Base-by-base conservation (phyloP, 2,113 vertebrate species). In the Antigone vipio region DNA sequence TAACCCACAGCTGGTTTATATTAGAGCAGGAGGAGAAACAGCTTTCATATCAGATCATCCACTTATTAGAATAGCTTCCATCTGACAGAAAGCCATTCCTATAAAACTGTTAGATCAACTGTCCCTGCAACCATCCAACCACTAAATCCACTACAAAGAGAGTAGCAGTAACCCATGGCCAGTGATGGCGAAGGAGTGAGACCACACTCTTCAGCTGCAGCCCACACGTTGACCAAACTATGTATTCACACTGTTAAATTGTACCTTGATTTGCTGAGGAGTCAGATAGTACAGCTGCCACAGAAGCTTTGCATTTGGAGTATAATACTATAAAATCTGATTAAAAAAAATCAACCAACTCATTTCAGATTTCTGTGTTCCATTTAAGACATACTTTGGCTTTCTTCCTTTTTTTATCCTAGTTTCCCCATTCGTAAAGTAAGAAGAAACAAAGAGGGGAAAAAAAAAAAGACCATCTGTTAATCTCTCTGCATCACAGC, bases 71-170 rank as follows among this genome's bases (percentile, higher is more conserved):
- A 66, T 15, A 88, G 38, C 50, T 91, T 88, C 79, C 75, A 88
- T 32, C 47, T 87, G 82, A 92, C 86, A 80, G 73, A 87, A 76
- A 87, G 49, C 53, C 58, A 68, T 71, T 29, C 71, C 50, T 42
- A 55, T 73, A 85, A 90, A 91, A 73, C 42, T 53, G 49, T 80
- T 62, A 88, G 40, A 94, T 66, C 88, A 93, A 62, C 75, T 80
- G 75, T 73, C 78, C 82, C 71, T 83, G 63, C 75, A 90, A 69
- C 50, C 66, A 92, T 58, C 17, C 85, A 86, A 55, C 62, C 88
- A 56, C 79, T 64, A 93, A 92, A 93, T 53, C 88, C 78, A 88
- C 91, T 79, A 88, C 78, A 93, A 79, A 89, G 74, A 75, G 13
- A 90, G 21, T 0, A 80, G 34, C 35, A 85, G 55, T 30, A 92